Evolutionary conservation across 1,140 invertebrate genomes (phyloP).

Genomic region (Venturia canescens): DNA sequence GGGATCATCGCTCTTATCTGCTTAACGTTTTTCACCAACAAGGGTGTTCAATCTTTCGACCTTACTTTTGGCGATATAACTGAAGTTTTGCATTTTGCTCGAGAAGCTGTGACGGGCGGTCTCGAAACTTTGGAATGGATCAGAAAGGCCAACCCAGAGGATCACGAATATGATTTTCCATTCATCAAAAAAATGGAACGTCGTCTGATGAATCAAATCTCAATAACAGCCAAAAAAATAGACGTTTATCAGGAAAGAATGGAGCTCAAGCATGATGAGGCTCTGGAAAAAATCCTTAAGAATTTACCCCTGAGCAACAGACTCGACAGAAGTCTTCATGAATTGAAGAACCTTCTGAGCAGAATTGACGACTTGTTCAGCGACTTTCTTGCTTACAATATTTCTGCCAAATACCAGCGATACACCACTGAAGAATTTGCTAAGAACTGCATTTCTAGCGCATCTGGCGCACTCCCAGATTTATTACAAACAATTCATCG

Average conservation of each 20-base stretch:
- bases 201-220: conserved; percentile 76
- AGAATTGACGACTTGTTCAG: conserved; percentile 78
- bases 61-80: conserved; percentile 78
- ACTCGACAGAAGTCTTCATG: conserved; percentile 78
- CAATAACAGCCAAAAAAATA: conserved; percentile 73
- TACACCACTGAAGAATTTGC: conserved; percentile 84
- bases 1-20: neutral
- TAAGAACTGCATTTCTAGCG: conserved; percentile 80
- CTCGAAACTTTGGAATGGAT: conserved; percentile 81
- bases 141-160: conserved; percentile 62
- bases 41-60: neutral
- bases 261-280: conserved; percentile 52
- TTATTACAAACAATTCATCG: conserved; percentile 83
- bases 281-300: conserved; percentile 66
- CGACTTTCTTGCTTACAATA: conserved; percentile 78
- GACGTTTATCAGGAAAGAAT: conserved; percentile 63
- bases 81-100: conserved; percentile 80
- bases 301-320: conserved; percentile 72
- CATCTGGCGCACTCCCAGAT: conserved; percentile 79
- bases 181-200: conserved; percentile 78
- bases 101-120: conserved; percentile 79
- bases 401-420: conserved; percentile 77
- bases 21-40: neutral
- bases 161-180: conserved; percentile 78
- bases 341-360: conserved; percentile 79